A percentile compares a stretch with the other conserved stretches of the same genome.
These are phyloP conservation scores for Drosophila paramelanica DNA, from an alignment of 2,888 invertebrate species.

Conservation along the genomic window DNA sequence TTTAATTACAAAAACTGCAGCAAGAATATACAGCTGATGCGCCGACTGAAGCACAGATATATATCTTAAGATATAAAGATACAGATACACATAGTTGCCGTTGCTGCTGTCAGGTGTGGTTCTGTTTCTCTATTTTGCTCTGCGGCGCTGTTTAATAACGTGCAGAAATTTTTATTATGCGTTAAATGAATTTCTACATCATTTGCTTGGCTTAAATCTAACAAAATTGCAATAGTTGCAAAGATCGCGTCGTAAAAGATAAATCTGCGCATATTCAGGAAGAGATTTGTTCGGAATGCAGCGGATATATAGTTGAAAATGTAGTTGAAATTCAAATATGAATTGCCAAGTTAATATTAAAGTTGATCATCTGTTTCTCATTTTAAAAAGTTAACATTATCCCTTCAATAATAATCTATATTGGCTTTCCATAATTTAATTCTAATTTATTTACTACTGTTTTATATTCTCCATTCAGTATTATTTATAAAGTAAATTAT, in stretches of 20 bases:
- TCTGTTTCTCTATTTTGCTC: constrained; percentile 20
- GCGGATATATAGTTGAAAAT: too few relatives aligned
- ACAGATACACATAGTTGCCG: constrained; percentile 40
- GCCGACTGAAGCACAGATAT: constrained; percentile 4
- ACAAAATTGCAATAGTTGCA: constrained; percentile 30
- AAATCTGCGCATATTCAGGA: constrained; percentile 15
- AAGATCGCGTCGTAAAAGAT: not conserved
- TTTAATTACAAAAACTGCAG: constrained; percentile 65
- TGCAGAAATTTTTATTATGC: constrained; percentile 76
- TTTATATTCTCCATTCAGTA: not conserved
- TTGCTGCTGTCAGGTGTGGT: constrained; percentile 38
- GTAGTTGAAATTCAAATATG: too few relatives aligned
- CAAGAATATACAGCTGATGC: constrained; percentile 29
- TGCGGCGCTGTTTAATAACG: constrained; percentile 60
- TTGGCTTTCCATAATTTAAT: not conserved
- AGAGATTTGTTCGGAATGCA: not conserved
- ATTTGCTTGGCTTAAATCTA: constrained; percentile 39
- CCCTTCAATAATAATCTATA: too few relatives aligned
- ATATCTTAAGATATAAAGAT: not conserved
- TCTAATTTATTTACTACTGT: not conserved
- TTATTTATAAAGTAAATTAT: not conserved
- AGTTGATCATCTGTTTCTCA: too few relatives aligned
- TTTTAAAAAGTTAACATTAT: too few relatives aligned
- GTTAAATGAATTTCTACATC: constrained; percentile 81
- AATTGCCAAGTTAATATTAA: too few relatives aligned